These are phyloP conservation scores for Ardeotis arabs DNA, from an alignment of 2,113 vertebrate species.

Conservation along the genomic window DNA sequence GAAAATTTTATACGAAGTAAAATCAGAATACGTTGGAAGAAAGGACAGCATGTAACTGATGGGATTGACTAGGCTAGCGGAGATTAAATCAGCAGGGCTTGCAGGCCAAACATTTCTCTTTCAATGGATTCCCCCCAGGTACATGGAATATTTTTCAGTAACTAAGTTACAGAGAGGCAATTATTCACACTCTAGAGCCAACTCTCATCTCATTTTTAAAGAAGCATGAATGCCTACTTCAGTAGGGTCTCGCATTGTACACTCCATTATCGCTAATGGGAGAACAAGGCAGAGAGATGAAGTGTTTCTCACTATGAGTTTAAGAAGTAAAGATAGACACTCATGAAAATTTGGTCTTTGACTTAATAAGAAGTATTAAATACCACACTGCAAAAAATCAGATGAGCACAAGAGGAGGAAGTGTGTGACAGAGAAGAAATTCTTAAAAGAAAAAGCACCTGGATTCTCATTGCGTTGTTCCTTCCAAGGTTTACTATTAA, in stretches of 20 bases:
- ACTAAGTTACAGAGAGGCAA: background rate
- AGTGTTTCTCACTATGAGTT: background rate
- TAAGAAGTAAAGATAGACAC: background rate
- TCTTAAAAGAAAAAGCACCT: background rate
- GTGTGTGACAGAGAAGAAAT: background rate
- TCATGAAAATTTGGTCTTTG: background rate
- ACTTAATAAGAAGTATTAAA: background rate
- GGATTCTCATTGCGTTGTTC: background rate
- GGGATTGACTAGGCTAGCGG: background rate
- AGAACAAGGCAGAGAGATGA: fast-evolving
- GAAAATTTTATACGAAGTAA: background rate
- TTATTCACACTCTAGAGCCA: background rate
- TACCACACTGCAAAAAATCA: background rate
- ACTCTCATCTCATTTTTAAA: background rate
- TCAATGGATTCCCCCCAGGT: background rate
- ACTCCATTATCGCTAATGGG: fast-evolving
- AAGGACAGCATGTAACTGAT: background rate
- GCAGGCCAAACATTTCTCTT: background rate
- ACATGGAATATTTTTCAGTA: background rate
- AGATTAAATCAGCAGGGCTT: background rate
- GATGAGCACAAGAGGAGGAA: background rate
- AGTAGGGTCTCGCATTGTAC: fast-evolving
- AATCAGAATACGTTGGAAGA: background rate
- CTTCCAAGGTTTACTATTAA: background rate
- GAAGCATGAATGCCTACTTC: background rate